Conservation (phyloP, 2,113 vertebrate genomes). For the Salminus brasiliensis region DNA sequence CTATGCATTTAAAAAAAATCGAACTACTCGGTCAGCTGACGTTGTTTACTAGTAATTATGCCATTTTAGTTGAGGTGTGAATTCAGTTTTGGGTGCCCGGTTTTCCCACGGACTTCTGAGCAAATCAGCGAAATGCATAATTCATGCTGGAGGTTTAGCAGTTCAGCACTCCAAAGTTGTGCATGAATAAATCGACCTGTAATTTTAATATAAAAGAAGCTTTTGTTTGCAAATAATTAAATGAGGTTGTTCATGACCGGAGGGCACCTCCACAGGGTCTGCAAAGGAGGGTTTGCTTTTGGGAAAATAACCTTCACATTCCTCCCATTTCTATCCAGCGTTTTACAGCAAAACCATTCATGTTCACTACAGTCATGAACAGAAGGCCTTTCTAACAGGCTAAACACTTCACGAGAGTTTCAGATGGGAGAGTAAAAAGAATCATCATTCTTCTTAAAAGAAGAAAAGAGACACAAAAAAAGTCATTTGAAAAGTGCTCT, state of each 20-base stretch:
- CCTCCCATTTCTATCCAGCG: background rate
- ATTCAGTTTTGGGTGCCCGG: no score
- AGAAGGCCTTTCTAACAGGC: background rate
- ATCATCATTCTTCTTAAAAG: background rate
- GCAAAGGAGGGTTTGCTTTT: background rate
- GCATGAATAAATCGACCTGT: background rate
- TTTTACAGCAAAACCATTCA: background rate
- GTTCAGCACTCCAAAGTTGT: background rate
- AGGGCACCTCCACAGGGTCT: background rate
- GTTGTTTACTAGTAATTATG: no score
- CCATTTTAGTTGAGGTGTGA: no score
- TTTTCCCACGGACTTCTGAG: no score
- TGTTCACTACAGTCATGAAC: background rate
- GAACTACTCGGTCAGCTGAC: no score
- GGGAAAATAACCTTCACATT: no score
- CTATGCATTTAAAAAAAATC: no score
- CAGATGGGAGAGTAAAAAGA: background rate
- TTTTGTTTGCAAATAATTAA: constrained; percentile 9
- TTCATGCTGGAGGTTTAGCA: background rate
- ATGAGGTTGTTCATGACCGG: background rate
- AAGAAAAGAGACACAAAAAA: background rate
- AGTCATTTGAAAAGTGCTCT: background rate
- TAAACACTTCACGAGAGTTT: background rate
- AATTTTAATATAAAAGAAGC: background rate
- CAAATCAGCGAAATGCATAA: background rate